These are phyloP conservation scores for Brachyhypopomus occidentalis DNA, from an alignment of 2,113 vertebrate species.

Conservation along the genomic window DNA sequence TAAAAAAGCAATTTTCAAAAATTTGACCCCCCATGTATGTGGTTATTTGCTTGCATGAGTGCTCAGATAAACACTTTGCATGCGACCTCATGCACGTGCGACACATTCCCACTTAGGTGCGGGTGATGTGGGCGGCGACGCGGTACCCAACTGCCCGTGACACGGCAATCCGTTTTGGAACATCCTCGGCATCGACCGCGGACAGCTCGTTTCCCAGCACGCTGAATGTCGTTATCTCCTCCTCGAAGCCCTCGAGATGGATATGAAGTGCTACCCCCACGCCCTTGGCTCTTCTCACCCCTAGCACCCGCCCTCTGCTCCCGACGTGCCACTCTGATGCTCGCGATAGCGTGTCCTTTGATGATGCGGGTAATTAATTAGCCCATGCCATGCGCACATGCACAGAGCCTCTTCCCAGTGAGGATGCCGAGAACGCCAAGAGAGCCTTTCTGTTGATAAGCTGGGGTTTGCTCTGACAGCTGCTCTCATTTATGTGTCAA, in stretches of 20 bases:
- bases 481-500: background rate
- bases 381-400: background rate
- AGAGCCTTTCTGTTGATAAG: background rate
- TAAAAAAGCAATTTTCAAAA: no score
- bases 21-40: no score
- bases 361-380: conserved; percentile 38
- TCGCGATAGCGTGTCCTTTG: background rate
- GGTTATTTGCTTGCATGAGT: no score
- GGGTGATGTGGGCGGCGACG: background rate
- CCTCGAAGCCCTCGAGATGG: background rate
- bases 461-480: background rate
- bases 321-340: background rate
- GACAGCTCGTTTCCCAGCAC: background rate
- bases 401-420: background rate
- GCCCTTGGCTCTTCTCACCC: background rate
- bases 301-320: no score
- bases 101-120: background rate
- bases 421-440: background rate
- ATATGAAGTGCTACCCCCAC: conserved; percentile 14
- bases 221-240: conserved; percentile 7
- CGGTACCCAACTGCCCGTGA: background rate
- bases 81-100: no score
- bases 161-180: background rate
- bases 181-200: background rate
- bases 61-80: no score